Evolutionary conservation across 2,113 vertebrate genomes (phyloP).

Genomic region (Catagonus wagneri): DNA sequence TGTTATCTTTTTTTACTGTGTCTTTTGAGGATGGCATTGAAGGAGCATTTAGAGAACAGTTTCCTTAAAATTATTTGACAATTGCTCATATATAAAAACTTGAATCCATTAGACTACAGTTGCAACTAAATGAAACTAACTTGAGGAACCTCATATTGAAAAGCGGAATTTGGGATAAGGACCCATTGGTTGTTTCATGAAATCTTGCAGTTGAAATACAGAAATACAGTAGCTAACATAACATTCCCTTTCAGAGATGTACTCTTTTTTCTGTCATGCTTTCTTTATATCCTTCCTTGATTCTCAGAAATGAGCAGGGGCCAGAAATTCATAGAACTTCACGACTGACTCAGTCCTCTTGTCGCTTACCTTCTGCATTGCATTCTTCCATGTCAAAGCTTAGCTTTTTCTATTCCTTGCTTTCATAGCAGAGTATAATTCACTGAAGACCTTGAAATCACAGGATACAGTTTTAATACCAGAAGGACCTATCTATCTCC

Average conservation of each 20-base stretch:
- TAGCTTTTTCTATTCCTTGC: not conserved
- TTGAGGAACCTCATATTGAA: not conserved
- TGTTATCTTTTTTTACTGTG: not conserved
- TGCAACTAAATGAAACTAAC: not conserved
- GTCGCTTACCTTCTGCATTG: not conserved
- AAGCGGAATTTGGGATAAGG: not conserved
- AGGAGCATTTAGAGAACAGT: not conserved
- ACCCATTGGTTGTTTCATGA: not conserved
- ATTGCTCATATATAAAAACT: not conserved
- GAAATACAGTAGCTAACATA: conserved; percentile 62
- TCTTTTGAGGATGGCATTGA: not conserved
- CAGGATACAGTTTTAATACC: not conserved
- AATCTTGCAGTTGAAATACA: not conserved
- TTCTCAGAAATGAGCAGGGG: not conserved
- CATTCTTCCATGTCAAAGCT: not conserved
- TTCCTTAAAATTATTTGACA: conserved; percentile 3
- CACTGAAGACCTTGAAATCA: not conserved
- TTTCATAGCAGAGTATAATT: not conserved
- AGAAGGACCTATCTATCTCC: not conserved
- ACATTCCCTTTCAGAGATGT: not conserved
- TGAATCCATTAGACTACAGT: not conserved
- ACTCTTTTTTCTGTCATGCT: not conserved
- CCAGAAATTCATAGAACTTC: not conserved
- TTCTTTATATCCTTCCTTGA: not conserved
- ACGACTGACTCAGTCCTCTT: not conserved